Percentiles rank a stretch among this genome's conserved stretches.
Conservation (phyloP, 2,797 vertebrate genomes). For the Ispidina picta region DNA sequence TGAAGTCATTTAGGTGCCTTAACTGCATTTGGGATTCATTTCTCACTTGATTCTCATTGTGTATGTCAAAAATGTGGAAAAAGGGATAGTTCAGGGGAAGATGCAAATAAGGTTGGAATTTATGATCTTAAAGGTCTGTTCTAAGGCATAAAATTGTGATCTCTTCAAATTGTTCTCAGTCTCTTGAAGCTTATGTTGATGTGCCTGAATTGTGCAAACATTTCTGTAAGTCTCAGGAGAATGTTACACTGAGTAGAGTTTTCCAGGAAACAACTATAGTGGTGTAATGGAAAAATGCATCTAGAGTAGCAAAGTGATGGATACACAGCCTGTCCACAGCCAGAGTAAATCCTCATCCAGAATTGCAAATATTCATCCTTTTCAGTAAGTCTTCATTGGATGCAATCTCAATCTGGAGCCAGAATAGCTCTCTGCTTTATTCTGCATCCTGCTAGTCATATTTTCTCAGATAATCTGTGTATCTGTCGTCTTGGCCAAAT, state of each 20-base stretch:
- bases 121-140: not conserved
- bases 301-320: not conserved
- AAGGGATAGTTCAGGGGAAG: not conserved
- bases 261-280: not conserved
- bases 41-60: not conserved
- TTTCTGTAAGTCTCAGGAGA: not conserved
- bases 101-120: not conserved
- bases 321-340: not conserved
- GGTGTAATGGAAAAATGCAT: not conserved
- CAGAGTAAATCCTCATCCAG: not conserved
- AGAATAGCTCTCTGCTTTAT: not conserved
- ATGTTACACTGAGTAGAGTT: not conserved
- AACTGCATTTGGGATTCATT: not conserved
- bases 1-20: slow-evolving; percentile 38
- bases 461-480: not conserved
- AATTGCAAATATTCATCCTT: not conserved
- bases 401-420: not conserved
- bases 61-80: not conserved
- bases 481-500: not conserved
- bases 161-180: not conserved
- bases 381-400: not conserved
- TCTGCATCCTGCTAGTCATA: not conserved
- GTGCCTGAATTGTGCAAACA: not conserved
- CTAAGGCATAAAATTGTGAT: not conserved
- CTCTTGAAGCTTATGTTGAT: not conserved